Evolutionary conservation across 2,888 invertebrate species (phyloP), one percentile per base, ranked within the genome.

Genomic region (Eilema sororculum): DNA sequence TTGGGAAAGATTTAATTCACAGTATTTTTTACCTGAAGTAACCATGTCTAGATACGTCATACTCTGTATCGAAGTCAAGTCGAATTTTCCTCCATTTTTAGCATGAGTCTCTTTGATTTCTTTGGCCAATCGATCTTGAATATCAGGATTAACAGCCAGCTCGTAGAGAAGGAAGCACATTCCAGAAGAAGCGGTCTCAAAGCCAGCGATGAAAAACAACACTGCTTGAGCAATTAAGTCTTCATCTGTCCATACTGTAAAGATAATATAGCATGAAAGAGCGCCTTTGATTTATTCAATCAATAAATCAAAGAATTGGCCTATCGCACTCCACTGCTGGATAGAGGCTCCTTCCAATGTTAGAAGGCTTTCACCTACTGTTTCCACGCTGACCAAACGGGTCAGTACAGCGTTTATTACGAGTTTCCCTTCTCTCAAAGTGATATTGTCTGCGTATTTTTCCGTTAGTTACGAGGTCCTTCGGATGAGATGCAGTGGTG

Each of bases 161-260:
- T 91, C 91, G 64, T 89, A 78, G 9, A 87, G 71, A 6, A 85
- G 68, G 67, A 89, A 89, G 1, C 83, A 77, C 82, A 90, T 85
- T 0, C 80, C 71, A 13, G 87, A 76, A 2, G 91, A 87, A 0
- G 85, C 79, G 0, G 89, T 95, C 37, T 96, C 96, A 59, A 95
- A 96, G 1, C 96, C 96, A 28, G 95, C 96, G 25, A 95, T 80
- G 79, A 96, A 95, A 85, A 96, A 96, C 0, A 96, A 64, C 25
- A 96, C 83, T 0, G 92, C 93, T 84, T 95, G 95, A 0, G 93
- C 90, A 0, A 90, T 81, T 2, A 95, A 84, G 60, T 95, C 94
- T 2, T 87, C 85, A 25, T 91, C 90, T 0, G 86, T 75, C 92
- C 92, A 91, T 5, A 76, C 91, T 86, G 85, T 67, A 77, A 69